Evolutionary conservation across 1,140 invertebrate species (phyloP), one percentile per base, ranked within the genome.

Genomic region (Papilio aristodemus): DNA sequence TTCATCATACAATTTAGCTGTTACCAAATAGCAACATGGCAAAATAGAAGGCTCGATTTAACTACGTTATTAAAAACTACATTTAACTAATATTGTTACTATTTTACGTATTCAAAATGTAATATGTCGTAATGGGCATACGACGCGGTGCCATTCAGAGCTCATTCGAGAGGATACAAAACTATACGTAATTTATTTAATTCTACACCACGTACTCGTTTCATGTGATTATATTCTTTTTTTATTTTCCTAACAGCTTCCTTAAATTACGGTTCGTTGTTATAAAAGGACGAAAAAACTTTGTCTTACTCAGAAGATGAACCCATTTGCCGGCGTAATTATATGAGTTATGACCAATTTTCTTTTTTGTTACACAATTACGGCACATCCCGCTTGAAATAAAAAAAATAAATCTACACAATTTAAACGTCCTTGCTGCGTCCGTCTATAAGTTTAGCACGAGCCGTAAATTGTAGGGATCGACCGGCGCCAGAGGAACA

Each of bases 171-270:
- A 63, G 64, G 68, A 74, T 67, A 76, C 72, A 71, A 76, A 69
- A 71, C 69, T 66, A 70, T 70, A 41, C 67, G 68, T 76, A 76
- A 76, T 76, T 76, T 74, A 67, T 71, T 76, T 76, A 76, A 76
- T 76, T 70, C 72, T 60, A 71, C 32, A 69, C 72, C 63, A 67
- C 57, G 62, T 67, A 66, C 67, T 68, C 36, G 71, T 68, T 72
- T 68, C 72, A 39, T 58, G 50, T 46, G 10, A 64, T 66, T 66
- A 32, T 69, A 67, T 69, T 50, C 25, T 66, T 64, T 66, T 66
- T 50, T 25, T 36, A n/a, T 41, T 66, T 17, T 32, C 63, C 36
- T 32, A 66, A 66, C 41, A 41, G 63, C 63, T 66, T 46, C 63
- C 63, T 66, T 66, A 50, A 66, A 66, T 66, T 46, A 46, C 41